phyloP scores from a whole-genome alignment of 2,797 vertebrate genomes.

The Aphelocoma californica region DNA sequence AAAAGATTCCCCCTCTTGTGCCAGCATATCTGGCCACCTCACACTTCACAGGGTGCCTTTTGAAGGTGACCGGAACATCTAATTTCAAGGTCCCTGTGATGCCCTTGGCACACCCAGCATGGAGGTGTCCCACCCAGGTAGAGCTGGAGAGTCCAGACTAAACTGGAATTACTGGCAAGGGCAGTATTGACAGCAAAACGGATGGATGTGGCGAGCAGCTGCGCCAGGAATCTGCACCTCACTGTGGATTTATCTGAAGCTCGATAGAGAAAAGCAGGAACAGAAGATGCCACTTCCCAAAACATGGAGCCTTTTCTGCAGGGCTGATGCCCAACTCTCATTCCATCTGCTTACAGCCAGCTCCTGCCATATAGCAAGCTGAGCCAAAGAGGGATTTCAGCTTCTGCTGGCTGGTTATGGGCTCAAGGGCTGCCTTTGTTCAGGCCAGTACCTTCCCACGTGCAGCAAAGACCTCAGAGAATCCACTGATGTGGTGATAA shows the following conservation, averaged over 20 bases:
- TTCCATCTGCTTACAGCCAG: neutral
- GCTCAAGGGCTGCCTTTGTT: neutral
- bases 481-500: neutral
- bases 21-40: slow-evolving; percentile 60
- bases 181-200: neutral
- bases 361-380: neutral
- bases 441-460: neutral
- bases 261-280: neutral
- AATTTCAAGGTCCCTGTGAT: slow-evolving; percentile 80
- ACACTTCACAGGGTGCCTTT: slow-evolving; percentile 74
- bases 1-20: neutral
- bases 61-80: slow-evolving; percentile 65
- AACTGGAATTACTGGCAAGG: neutral
- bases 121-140: slow-evolving; percentile 83
- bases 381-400: neutral
- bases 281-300: neutral
- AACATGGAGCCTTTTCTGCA: neutral
- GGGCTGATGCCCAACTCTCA: neutral
- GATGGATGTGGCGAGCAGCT: accelerated
- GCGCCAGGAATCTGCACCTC: neutral
- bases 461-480: neutral
- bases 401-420: neutral
- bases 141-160: neutral
- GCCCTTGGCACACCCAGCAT: slow-evolving; percentile 85
- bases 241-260: neutral